Conservation (phyloP, 2,888 invertebrate genomes). For the Tinea pellionella region DNA sequence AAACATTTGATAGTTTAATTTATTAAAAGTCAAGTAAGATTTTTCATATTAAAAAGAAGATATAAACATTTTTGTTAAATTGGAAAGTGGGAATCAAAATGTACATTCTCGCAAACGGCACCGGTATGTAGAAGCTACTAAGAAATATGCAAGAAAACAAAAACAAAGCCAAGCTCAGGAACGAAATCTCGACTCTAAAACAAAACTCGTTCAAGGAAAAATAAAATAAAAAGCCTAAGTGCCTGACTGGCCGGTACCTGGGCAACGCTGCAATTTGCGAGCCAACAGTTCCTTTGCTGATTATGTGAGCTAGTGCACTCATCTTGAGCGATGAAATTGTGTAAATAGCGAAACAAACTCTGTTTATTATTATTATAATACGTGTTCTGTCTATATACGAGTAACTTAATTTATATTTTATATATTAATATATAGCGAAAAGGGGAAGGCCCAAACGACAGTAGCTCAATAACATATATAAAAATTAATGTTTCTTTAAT, state of each 20-base stretch:
- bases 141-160: constrained; percentile 21
- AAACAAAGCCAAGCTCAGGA: constrained; percentile 19
- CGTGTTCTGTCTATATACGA: too few relatives aligned
- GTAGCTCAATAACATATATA: too few relatives aligned
- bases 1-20: too few relatives aligned
- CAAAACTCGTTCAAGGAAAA: constrained; percentile 18
- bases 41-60: background rate
- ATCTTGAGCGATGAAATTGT: background rate
- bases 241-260: constrained; percentile 7
- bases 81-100: background rate
- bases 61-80: background rate
- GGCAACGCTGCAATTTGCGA: constrained; percentile 15
- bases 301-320: constrained; percentile 5
- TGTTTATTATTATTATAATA: too few relatives aligned
- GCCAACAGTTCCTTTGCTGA: constrained; percentile 9
- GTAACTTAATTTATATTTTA: too few relatives aligned
- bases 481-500: too few relatives aligned
- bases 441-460: too few relatives aligned
- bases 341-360: background rate
- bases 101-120: constrained; percentile 9
- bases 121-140: constrained; percentile 15
- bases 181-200: constrained; percentile 16
- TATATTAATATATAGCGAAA: too few relatives aligned
- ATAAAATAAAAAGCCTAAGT: background rate
- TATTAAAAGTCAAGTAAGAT: background rate